A percentile compares a stretch with the other conserved stretches of the same genome.
Conservation (phyloP, 2,888 invertebrate species). For the Podabrus alpinus region DNA sequence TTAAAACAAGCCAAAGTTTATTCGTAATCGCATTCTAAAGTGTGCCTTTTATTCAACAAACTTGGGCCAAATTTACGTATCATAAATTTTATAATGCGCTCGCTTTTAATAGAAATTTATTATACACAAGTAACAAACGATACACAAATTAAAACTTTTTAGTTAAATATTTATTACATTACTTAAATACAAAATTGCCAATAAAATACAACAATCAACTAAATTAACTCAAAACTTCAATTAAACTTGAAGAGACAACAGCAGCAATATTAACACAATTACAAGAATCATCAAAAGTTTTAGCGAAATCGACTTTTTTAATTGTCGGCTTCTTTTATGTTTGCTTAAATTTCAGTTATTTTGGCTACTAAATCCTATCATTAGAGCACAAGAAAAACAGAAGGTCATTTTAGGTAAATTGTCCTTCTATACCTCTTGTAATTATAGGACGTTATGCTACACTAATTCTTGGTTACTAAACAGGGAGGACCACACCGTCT, state of each 20-base stretch:
- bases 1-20: conserved; percentile 20
- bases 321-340: conserved; percentile 22
- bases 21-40: conserved; percentile 10
- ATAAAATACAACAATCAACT: conserved; percentile 20
- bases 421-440: conserved; percentile 18
- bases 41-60: conserved; percentile 5
- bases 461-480: conserved; percentile 10
- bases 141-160: not conserved
- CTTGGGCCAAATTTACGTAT: conserved; percentile 5
- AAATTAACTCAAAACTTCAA: conserved; percentile 17
- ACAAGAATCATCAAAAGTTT: not conserved
- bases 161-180: conserved; percentile 1
- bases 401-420: conserved; percentile 19
- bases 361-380: conserved; percentile 15
- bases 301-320: conserved; percentile 11
- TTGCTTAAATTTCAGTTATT: conserved; percentile 5
- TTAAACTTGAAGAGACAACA: conserved; percentile 4
- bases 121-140: conserved; percentile 4
- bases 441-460: conserved; percentile 23
- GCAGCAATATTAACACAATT: not conserved
- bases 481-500: not conserved
- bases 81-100: conserved; percentile 5
- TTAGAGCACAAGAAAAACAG: conserved; percentile 15
- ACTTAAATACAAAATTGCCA: not conserved
- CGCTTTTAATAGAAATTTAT: conserved; percentile 11